Evolutionary conservation across 2,113 vertebrate genomes (phyloP).

Genomic region (Myrmophylax atrothorax): DNA sequence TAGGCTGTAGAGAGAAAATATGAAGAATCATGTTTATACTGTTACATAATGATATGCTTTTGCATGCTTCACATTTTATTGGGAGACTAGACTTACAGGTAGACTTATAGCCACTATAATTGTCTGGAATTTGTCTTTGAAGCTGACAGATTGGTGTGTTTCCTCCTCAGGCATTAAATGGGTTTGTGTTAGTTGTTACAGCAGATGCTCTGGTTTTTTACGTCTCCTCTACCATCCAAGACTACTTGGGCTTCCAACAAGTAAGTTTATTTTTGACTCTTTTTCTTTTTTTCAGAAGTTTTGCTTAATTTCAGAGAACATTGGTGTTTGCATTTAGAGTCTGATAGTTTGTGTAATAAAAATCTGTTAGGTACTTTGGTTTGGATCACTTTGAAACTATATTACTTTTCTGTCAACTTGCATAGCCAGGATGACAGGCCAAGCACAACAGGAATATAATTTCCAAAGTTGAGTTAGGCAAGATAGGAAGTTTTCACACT

Average conservation of each 20-base stretch:
- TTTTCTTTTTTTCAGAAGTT: not conserved
- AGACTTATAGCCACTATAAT: not conserved
- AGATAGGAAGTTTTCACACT: conserved; percentile 49
- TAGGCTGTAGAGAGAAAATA: not conserved
- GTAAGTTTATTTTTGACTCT: conserved; percentile 56
- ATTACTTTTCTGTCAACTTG: conserved; percentile 38
- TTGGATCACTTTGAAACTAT: conserved; percentile 46
- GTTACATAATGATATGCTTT: not conserved
- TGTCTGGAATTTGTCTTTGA: not conserved
- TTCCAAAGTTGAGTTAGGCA: conserved; percentile 35
- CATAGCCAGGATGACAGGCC: conserved; percentile 26
- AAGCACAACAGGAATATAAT: conserved; percentile 46
- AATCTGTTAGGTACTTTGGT: conserved; percentile 22
- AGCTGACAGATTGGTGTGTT: conserved; percentile 19
- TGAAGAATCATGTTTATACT: not conserved
- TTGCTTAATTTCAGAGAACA: not conserved
- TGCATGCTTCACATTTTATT: not conserved
- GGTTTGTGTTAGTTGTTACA: conserved; percentile 85
- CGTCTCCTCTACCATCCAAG: conserved; percentile 83
- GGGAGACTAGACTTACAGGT: not conserved
- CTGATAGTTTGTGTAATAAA: conserved; percentile 20
- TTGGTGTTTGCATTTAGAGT: not conserved
- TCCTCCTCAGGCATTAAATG: conserved; percentile 80
- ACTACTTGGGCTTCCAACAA: conserved; percentile 87
- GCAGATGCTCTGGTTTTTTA: conserved; percentile 84